Percentiles rank a stretch among this genome's conserved stretches.
Evolutionary conservation across 92 coral and sea anemone genomes (phyloP).

Genomic region (Galaxea fascicularis): DNA sequence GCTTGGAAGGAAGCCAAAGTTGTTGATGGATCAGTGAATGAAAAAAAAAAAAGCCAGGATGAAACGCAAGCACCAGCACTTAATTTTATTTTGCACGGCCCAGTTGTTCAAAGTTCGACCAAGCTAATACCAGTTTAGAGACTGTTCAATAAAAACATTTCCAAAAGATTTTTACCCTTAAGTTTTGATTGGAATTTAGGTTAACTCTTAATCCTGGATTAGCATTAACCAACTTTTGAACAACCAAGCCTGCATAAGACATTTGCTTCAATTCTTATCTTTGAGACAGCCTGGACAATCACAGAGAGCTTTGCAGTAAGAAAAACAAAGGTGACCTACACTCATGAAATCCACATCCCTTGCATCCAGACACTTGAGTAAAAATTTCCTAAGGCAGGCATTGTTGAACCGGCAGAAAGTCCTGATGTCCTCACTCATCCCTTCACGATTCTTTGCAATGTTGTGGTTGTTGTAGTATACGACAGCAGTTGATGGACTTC

Average conservation of each 20-base stretch:
- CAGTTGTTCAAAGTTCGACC: too few relatives aligned
- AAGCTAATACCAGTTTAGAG: too few relatives aligned
- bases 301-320: slow-evolving; percentile 42
- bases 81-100: too few relatives aligned
- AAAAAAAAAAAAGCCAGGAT: too few relatives aligned
- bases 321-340: slow-evolving; percentile 53
- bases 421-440: slow-evolving; percentile 31
- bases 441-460: slow-evolving; percentile 48
- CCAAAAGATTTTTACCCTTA: too few relatives aligned
- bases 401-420: background rate
- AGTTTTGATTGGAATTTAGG: too few relatives aligned
- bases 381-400: slow-evolving; percentile 36
- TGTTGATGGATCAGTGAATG: slow-evolving; percentile 52
- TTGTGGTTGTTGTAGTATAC: slow-evolving; percentile 52
- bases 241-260: too few relatives aligned
- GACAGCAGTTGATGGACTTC: slow-evolving; percentile 42
- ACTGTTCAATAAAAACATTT: too few relatives aligned
- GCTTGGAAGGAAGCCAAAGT: slow-evolving; percentile 60
- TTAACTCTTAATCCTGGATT: too few relatives aligned
- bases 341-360: background rate
- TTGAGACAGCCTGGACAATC: slow-evolving; percentile 44
- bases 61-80: too few relatives aligned
- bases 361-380: slow-evolving; percentile 53
- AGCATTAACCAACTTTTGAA: too few relatives aligned
- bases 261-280: background rate